A percentile compares a stretch with the other conserved stretches of the same genome.
Conservation (phyloP, 2,888 invertebrate species). For the Pharmacophagus antenor region DNA sequence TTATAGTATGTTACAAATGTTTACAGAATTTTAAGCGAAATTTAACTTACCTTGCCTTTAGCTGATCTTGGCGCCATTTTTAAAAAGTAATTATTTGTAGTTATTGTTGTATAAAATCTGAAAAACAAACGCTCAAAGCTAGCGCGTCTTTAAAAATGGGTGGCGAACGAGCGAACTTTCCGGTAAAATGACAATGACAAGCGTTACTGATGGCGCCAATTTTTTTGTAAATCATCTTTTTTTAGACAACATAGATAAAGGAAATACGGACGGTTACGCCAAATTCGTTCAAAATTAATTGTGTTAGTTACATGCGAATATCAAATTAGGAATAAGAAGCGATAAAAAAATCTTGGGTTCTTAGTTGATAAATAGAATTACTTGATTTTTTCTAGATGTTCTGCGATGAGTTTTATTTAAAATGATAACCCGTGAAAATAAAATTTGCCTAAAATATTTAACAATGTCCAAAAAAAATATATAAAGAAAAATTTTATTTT, state of each 20-base stretch:
- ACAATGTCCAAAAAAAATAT: no score
- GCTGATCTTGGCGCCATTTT: constrained; percentile 69
- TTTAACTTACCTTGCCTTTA: constrained; percentile 62
- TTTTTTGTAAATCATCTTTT: constrained; percentile 39
- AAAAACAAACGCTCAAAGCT: constrained; percentile 39
- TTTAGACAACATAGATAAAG: constrained; percentile 13
- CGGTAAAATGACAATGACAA: constrained; percentile 73
- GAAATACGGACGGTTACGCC: no score
- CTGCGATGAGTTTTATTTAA: no score
- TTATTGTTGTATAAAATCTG: constrained; percentile 37
- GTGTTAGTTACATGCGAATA: no score
- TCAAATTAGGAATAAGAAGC: no score
- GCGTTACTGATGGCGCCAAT: constrained; percentile 59
- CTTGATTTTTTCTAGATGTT: no score
- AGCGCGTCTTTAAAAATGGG: constrained; percentile 45
- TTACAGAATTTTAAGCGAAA: constrained; percentile 19
- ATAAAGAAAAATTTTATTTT: no score
- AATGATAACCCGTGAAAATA: no score
- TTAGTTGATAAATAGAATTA: no score
- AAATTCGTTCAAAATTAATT: no score
- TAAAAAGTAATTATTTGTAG: constrained; percentile 38
- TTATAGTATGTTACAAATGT: background rate
- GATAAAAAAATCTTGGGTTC: no score
- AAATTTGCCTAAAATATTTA: no score
- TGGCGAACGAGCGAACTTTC: constrained; percentile 62